Base-by-base conservation (phyloP, 2,113 vertebrate species). In the Saccopteryx leptura region DNA sequence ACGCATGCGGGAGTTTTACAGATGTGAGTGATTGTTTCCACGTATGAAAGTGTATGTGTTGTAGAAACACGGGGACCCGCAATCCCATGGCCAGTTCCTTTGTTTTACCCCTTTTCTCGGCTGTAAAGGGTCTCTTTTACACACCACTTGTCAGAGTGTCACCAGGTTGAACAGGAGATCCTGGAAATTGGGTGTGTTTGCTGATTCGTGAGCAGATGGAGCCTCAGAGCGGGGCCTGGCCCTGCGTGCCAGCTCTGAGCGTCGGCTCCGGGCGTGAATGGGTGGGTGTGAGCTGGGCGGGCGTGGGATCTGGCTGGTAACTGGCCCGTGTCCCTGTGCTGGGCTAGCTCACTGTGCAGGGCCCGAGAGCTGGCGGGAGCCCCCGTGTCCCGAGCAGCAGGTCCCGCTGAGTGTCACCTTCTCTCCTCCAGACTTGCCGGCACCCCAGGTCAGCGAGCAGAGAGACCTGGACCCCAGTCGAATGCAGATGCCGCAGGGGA, bases 401-500 rank as follows among this genome's bases (percentile, higher is more conserved):
- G 33, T 69, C 4, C 33, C 17, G 0, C 3, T 9, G 1, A 9
- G n/a, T 13, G 50, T 61, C 13, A 0, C 89, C 60, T 18, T 89
- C 28, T 82, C 52, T 82, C 91, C 96, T 81, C 5, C 97, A 99
- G 99, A 99, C 98, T 98, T 98, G 28, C 98, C 98, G 3, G 99
- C 98, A 78, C 98, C 99, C 97, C 98, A 98, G 74, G 98, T 99
- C 31, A 98, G 98, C 23, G 98, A 99, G 94, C 96, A 54, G 0
- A 98, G 95, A 89, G 98, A 98, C 82, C 92, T 98, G 1, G 98
- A 98, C n/a, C 95, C 98, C 17, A 86, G 98, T 90, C 99, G 97
- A 66, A 99, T 99, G 99, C 99, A 99, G 98, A 96, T 97, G 14
- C 98, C 98, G 23, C 98, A 98, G 91, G 99, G 99, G 79, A 99